These are phyloP conservation scores for Galemys pyrenaicus DNA, from an alignment of 2,113 vertebrate species.

Conservation along the genomic window DNA sequence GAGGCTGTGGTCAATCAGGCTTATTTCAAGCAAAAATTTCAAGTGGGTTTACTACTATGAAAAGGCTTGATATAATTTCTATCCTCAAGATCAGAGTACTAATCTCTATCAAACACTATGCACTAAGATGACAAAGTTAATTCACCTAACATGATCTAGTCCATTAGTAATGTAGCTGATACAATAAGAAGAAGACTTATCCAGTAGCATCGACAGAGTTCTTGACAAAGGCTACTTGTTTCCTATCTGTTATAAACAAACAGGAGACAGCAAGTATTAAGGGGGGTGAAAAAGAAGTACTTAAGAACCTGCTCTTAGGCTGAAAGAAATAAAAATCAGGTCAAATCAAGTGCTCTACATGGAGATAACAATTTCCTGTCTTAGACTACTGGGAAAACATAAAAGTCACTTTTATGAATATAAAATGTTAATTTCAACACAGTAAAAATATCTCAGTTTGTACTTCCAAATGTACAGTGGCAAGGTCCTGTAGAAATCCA, in stretches of 20 bases:
- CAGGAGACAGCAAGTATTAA: neutral
- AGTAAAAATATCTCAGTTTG: neutral
- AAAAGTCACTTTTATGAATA: neutral
- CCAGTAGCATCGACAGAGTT: neutral
- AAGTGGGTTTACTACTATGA: neutral
- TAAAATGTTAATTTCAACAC: neutral
- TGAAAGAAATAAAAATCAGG: neutral
- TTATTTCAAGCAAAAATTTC: neutral
- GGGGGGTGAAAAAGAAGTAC: neutral
- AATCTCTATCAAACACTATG: neutral
- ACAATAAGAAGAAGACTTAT: neutral
- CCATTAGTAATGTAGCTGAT: neutral
- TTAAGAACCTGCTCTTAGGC: neutral
- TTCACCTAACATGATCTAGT: neutral
- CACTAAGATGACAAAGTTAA: neutral
- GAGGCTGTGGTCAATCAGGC: neutral
- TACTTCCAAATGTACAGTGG: neutral
- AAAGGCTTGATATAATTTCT: neutral
- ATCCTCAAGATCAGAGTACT: neutral
- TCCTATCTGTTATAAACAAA: neutral
- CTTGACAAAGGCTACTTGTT: neutral
- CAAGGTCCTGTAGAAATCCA: neutral
- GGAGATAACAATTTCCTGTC: neutral
- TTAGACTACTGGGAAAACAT: conserved; percentile 13
- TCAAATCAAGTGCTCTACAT: neutral